A percentile compares a stretch with the other conserved stretches of the same genome.
These are phyloP conservation scores for Rhogogaster chlorosoma DNA, from an alignment of 2,888 invertebrate genomes.

Conservation along the genomic window DNA sequence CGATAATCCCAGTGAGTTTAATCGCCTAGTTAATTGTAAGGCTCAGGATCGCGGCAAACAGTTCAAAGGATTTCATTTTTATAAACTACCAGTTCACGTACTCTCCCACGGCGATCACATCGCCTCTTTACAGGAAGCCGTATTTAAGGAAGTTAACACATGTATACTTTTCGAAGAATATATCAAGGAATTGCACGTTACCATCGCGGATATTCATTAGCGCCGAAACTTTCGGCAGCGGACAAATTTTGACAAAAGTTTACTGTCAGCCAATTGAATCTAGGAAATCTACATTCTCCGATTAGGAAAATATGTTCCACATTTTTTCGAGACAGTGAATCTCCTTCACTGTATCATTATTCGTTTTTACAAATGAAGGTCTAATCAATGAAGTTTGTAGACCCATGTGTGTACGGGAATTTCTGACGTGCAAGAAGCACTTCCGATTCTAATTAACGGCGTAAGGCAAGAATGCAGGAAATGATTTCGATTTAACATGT, in stretches of 20 bases:
- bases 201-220: not conserved
- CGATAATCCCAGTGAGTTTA: conserved; percentile 1
- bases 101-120: conserved; percentile 44
- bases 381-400: not conserved
- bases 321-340: not conserved
- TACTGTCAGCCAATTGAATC: not conserved
- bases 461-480: not conserved
- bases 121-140: conserved; percentile 30
- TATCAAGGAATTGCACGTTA: not conserved
- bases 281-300: not conserved
- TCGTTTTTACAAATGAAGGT: not conserved
- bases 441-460: not conserved
- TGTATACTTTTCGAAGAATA: not conserved
- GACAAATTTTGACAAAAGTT: not conserved
- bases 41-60: conserved; percentile 7
- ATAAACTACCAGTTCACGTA: not conserved
- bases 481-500: not conserved
- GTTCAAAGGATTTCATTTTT: conserved; percentile 33
- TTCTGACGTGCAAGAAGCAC: not conserved
- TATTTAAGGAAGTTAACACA: not conserved
- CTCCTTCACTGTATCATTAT: not conserved
- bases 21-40: conserved; percentile 35
- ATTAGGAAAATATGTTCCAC: not conserved
- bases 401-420: not conserved
- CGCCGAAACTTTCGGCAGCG: no score